Evolutionary conservation across 2,797 vertebrate genomes (phyloP), one percentile per base, ranked within the genome.

Genomic region (Monodelphis domestica): DNA sequence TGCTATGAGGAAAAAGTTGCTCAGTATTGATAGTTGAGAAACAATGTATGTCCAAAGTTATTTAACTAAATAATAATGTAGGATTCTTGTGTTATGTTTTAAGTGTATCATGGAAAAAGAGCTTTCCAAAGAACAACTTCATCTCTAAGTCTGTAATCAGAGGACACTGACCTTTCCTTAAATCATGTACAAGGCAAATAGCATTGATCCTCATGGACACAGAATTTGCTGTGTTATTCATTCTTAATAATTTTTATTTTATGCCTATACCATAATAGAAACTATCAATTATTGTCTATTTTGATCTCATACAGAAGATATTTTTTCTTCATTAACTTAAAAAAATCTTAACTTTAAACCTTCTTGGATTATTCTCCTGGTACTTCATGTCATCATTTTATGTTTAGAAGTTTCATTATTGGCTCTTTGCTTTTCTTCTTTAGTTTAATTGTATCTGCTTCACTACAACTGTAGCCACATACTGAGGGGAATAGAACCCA

Each of bases 401-500:
- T 88, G 93, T 92, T 94, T 51, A 38, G 91, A 70, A 89, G 5
- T 63, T 26, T 45, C 88, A 53, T 84, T 28, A 10, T 84, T 54
- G 56, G 11, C 12, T 95, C 15, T n/a, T 92, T 53, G 53, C 5
- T 92, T 93, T 95, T 96, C 78, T 91, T 91, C 5, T 30, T 33
- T 78, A 56, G n/a, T 93, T n/a, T 91, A 91, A 94, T 93, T 95
- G 87, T 93, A 30, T 90, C 89, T 96, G 12, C 53, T 53, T 24
- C 54, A 93, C 59, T 50, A 63, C 29, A 91, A 93, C 88, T 59
- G 87, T 24, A 95, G 54, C 33, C 84, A 93, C 54, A 91, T 90
- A 91, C 14, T 88, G 30, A 33, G 52, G 87, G 24, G 26, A 56
- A 50, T 95, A 51, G 89, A 70, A 88, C 30, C 92, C 45, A 50